Conservation (phyloP, 2,797 vertebrate genomes). For the Betta splendens region DNA sequence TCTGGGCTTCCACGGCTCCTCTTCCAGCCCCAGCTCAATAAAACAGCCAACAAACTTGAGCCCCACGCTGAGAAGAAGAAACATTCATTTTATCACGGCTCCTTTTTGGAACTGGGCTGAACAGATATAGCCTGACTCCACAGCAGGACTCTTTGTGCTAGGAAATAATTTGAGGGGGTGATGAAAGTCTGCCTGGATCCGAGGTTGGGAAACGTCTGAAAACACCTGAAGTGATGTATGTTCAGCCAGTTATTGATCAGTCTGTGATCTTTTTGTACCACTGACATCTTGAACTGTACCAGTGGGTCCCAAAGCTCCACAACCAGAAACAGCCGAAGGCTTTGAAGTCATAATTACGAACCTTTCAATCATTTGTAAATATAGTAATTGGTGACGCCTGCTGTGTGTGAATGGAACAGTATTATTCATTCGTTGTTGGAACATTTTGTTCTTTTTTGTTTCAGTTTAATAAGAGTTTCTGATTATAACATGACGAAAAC, state of each 20-base stretch:
- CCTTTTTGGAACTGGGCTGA: conserved; percentile 51
- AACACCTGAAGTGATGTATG: too few species aligned
- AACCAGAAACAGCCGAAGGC: too few species aligned
- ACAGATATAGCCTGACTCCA: conserved; percentile 22
- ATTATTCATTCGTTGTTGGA: too few species aligned
- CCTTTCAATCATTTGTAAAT: too few species aligned
- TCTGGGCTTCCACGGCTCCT: conserved; percentile 52
- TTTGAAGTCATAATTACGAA: too few species aligned
- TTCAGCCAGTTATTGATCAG: too few species aligned
- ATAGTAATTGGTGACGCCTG: not conserved
- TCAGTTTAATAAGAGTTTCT: not conserved
- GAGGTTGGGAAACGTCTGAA: too few species aligned
- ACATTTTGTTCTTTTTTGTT: too few species aligned
- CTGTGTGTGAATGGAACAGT: not conserved
- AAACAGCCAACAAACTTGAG: conserved; percentile 39
- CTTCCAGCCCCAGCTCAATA: conserved; percentile 34
- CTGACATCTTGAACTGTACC: not conserved
- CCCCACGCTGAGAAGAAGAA: conserved; percentile 41
- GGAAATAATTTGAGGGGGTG: conserved; percentile 24
- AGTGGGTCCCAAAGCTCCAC: too few species aligned
- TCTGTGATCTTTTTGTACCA: too few species aligned
- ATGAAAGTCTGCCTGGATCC: conserved; percentile 3
- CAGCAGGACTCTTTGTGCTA: conserved; percentile 37
- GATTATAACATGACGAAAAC: not conserved
- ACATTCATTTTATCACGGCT: conserved; percentile 52